A percentile compares a stretch with the other conserved stretches of the same genome.
Evolutionary conservation across 2,113 vertebrate species (phyloP).

Genomic region (Ranitomeya variabilis): DNA sequence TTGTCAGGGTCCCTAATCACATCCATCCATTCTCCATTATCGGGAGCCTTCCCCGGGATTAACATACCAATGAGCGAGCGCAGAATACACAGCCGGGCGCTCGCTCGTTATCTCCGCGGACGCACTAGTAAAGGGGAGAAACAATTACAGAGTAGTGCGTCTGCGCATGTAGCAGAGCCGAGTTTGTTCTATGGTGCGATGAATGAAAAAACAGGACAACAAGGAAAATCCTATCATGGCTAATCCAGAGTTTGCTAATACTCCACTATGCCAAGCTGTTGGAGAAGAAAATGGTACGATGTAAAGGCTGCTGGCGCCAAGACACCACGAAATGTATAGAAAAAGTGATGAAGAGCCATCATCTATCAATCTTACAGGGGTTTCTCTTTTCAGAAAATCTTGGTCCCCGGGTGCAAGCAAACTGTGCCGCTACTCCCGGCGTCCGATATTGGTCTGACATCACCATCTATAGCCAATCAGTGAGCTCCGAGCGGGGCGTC

Average conservation of each 20-base stretch:
- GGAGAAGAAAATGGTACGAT: background rate
- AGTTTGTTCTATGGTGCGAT: background rate
- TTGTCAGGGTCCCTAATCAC: slow-evolving; percentile 31
- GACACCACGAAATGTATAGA: background rate
- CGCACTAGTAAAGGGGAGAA: slow-evolving; percentile 29
- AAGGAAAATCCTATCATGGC: background rate
- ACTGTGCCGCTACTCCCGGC: no score
- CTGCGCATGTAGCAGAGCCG: background rate
- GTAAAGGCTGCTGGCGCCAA: background rate
- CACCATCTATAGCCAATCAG: no score
- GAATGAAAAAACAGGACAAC: background rate
- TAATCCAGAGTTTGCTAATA: background rate
- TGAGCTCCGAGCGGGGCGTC: no score
- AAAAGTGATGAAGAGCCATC: background rate
- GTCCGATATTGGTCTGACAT: no score
- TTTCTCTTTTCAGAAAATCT: no score
- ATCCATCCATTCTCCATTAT: slow-evolving; percentile 32
- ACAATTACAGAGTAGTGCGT: background rate
- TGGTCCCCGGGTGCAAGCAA: no score
- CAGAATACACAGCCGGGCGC: background rate
- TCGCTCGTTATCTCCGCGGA: background rate
- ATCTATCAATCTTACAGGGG: no score
- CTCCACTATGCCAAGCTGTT: background rate
- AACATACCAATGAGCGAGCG: slow-evolving; percentile 29
- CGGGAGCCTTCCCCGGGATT: slow-evolving; percentile 15